These are phyloP conservation scores for Phengaris alcon DNA, from an alignment of 2,888 invertebrate species.

Conservation along the genomic window DNA sequence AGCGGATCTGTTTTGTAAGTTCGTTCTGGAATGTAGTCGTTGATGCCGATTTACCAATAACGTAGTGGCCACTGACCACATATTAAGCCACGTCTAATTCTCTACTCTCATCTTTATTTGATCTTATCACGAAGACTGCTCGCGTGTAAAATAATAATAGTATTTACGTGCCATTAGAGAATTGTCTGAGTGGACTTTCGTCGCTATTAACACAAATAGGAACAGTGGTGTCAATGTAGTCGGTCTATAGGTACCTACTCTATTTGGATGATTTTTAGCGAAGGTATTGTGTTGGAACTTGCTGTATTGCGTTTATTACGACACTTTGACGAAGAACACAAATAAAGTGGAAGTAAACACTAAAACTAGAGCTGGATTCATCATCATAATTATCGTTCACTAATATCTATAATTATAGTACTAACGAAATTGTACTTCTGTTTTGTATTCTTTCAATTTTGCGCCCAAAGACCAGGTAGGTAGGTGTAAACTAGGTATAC, in stretches of 20 bases:
- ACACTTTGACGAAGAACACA: no score
- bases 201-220: constrained; percentile 11
- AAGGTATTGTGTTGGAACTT: not conserved
- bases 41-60: not conserved
- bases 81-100: not conserved
- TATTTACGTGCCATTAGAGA: constrained; percentile 24
- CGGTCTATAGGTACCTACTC: not conserved
- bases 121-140: constrained; percentile 5
- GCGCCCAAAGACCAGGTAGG: no score
- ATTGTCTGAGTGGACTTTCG: constrained; percentile 12
- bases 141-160: constrained; percentile 23
- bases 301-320: no score
- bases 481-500: no score
- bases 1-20: not conserved
- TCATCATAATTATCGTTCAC: no score
- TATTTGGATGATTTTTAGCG: not conserved
- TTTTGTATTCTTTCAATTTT: no score
- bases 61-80: not conserved
- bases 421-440: no score
- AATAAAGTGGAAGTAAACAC: no score
- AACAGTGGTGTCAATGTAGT: constrained; percentile 2
- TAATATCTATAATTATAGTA: no score
- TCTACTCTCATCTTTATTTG: constrained; percentile 5
- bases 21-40: not conserved
- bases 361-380: no score